These are phyloP conservation scores for Muscicapa striata DNA, from an alignment of 2,797 vertebrate species.

Conservation along the genomic window DNA sequence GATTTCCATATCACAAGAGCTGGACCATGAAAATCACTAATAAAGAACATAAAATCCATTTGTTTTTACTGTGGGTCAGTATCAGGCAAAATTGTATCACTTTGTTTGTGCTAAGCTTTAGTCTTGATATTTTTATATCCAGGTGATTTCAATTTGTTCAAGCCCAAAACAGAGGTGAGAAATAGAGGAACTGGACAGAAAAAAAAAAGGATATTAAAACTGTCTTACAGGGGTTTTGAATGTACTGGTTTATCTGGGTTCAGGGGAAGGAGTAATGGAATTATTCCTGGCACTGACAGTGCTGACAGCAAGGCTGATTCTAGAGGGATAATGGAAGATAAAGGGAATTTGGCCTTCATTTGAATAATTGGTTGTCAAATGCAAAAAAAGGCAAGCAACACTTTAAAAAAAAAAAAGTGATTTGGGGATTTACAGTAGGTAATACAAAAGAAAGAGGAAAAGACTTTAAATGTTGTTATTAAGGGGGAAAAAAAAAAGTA, in stretches of 20 bases:
- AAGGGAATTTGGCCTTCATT: constrained; percentile 1
- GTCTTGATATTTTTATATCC: not conserved
- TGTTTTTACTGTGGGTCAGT: not conserved
- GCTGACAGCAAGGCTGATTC: constrained; percentile 27
- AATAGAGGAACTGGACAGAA: not conserved
- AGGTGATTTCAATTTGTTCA: not conserved
- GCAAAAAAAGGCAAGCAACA: not conserved
- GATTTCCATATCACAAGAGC: too few relatives aligned
- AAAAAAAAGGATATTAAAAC: not conserved
- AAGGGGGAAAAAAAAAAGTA: not conserved
- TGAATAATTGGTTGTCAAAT: constrained; percentile 35
- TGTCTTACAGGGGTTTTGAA: not conserved
- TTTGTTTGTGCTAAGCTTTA: not conserved
- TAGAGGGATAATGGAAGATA: not conserved
- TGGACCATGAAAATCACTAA: not conserved
- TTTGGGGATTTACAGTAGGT: not conserved
- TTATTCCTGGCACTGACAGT: constrained; percentile 29
- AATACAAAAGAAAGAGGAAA: not conserved
- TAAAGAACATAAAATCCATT: not conserved
- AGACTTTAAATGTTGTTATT: constrained; percentile 8
- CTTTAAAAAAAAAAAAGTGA: not conserved
- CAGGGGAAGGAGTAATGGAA: constrained; percentile 5
- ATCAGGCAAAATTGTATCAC: not conserved
- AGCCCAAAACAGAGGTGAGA: not conserved
- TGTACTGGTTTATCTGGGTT: not conserved